Base-by-base conservation (phyloP, 2,888 invertebrate species). In the Eupeodes luniger region DNA sequence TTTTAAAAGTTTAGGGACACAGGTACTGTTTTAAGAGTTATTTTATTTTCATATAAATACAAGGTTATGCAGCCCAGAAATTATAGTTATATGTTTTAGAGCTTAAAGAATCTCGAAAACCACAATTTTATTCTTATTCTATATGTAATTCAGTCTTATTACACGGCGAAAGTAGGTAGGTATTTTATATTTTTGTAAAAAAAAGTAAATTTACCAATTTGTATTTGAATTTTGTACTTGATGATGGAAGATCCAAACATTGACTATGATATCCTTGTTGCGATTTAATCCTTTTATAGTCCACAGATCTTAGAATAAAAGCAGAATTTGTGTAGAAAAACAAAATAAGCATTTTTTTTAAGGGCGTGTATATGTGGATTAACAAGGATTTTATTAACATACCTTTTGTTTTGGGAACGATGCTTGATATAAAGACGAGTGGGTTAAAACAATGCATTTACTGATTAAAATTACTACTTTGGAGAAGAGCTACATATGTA, bases 391-490 rank as follows among this genome's bases (percentile, higher is more conserved):
- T 47, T 93, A 93, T 93, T 92, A 92, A 92, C 90, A 19, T 19
- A 91, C 89, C 92, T 91, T 91, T 93, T 93, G 92, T 93, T 92
- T 89, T 66, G 78, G 49, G 86, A 85, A 81, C 72, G 89, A 66
- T 90, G 83, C 40, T 40, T 40, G 3, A 40, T 40, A 40, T 40
- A 40, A 40, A 90, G 87, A 74, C 90, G 90, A 91, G 87, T 90
- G 91, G 91, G 89, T 91, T 92, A 91, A 92, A 90, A 92, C 92
- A 93, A 93, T 93, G 92, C 93, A 93, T 93, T 93, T 93, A 91
- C 91, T 93, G 93, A 93, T 93, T 93, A 92, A 93, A 93, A 93
- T 93, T 92, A 91, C 92, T 90, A 90, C 91, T 91, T 91, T 90
- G 62, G 36, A 16, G 11, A 49, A 49, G 9, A 9, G 12, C 47